Evolutionary conservation across 2,113 vertebrate species (phyloP).

Genomic region (Sterna hirundo): DNA sequence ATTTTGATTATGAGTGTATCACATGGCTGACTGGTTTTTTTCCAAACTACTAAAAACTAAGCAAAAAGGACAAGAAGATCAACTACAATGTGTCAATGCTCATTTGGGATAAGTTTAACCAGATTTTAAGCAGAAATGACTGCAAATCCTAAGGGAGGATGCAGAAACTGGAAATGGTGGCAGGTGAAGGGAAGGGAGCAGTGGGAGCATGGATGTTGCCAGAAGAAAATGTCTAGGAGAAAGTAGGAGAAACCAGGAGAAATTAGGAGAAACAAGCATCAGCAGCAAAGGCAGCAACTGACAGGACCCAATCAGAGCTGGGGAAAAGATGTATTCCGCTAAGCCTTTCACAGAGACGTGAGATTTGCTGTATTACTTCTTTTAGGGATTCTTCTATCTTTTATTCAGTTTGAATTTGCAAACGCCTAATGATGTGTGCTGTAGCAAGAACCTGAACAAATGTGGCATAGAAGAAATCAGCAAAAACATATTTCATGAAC

Average conservation of each 20-base stretch:
- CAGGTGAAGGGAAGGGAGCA: background rate
- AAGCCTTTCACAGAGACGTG: background rate
- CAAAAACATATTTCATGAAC: background rate
- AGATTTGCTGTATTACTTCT: background rate
- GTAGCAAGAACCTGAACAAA: background rate
- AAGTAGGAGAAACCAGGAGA: background rate
- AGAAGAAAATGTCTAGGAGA: background rate
- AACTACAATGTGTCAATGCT: background rate
- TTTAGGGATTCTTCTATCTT: background rate
- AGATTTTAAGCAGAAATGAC: background rate
- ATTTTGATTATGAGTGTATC: background rate
- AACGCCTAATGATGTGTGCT: background rate
- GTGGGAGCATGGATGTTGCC: background rate
- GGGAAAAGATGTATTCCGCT: background rate
- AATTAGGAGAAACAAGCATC: rapidly evolving
- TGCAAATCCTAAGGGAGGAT: background rate
- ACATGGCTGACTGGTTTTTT: background rate
- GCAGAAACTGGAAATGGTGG: background rate
- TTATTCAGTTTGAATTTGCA: background rate
- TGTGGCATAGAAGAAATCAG: background rate
- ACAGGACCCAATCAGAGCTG: background rate
- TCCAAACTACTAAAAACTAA: background rate
- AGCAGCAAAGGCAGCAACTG: background rate
- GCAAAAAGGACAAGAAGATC: background rate
- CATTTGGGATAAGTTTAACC: background rate